Percentiles rank a stretch among this genome's conserved stretches.
phyloP scores from a whole-genome alignment of 2,113 vertebrate genomes.

The Ondatra zibethicus region DNA sequence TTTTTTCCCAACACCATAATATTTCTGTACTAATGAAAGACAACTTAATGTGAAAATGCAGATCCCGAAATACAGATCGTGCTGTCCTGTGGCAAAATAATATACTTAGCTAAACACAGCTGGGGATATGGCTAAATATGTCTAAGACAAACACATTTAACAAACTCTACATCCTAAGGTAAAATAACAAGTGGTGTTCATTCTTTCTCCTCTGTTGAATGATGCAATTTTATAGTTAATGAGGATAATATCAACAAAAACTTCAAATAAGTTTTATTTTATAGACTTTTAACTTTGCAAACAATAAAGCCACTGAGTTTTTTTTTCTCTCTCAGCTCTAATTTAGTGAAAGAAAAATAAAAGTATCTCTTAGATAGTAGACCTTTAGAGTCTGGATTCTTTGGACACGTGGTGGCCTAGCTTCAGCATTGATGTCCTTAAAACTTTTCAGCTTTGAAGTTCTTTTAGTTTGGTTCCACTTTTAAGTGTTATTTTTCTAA shows the following conservation, averaged over 20 bases:
- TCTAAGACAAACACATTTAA: conserved; percentile 22
- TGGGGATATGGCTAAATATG: background rate
- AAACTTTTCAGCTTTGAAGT: background rate
- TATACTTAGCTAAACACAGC: background rate
- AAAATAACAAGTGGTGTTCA: background rate
- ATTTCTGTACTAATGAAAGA: conserved; percentile 36
- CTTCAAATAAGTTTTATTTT: background rate
- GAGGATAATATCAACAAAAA: background rate
- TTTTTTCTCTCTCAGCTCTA: background rate
- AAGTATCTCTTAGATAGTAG: background rate
- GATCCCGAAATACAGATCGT: background rate
- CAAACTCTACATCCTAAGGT: background rate
- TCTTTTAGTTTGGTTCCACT: background rate
- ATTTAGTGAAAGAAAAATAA: conserved; percentile 2
- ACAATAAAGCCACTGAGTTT: background rate
- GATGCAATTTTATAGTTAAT: background rate
- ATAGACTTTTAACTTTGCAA: conserved; percentile 29
- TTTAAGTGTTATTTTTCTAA: background rate
- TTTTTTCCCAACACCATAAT: conserved; percentile 21
- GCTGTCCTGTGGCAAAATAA: background rate
- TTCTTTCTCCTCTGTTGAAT: background rate
- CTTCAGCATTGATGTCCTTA: background rate
- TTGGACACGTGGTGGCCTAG: background rate
- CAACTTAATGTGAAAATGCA: conserved; percentile 8
- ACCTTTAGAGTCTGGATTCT: background rate